Evolutionary conservation across 1,140 invertebrate species (phyloP).

Genomic region (Subanguina moxae): DNA sequence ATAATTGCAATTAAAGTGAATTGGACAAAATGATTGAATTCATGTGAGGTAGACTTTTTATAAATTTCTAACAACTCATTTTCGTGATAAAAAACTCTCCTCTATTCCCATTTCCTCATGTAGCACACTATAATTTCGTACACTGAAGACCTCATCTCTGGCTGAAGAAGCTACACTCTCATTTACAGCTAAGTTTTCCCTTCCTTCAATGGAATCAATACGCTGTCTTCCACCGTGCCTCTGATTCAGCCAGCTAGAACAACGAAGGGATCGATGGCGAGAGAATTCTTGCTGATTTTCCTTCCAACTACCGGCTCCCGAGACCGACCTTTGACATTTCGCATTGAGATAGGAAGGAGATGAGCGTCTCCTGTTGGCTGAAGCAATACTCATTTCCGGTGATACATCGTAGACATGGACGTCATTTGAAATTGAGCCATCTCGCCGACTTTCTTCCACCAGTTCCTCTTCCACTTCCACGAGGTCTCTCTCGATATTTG

Average conservation of each 20-base stretch:
- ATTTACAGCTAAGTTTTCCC: too few relatives aligned
- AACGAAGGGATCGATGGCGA: neutral
- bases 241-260: neutral
- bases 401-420: constrained; percentile 14
- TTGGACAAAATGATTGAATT: too few relatives aligned
- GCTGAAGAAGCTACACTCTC: too few relatives aligned
- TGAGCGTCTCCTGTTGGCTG: constrained; percentile 8
- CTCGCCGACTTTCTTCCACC: constrained; percentile 31
- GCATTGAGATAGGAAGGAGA: neutral
- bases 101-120: too few relatives aligned
- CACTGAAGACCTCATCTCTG: too few relatives aligned
- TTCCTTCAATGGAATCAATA: too few relatives aligned
- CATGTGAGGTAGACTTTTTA: too few relatives aligned
- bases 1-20: too few relatives aligned
- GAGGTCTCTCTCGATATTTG: constrained; percentile 38
- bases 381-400: constrained; percentile 5
- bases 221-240: neutral
- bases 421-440: neutral
- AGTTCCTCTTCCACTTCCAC: constrained; percentile 45
- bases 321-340: neutral
- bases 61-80: too few relatives aligned
- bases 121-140: too few relatives aligned
- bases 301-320: neutral
- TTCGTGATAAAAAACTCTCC: too few relatives aligned
- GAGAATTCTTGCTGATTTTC: neutral